phyloP scores from a whole-genome alignment of 2,888 invertebrate species.

The Heliconius cydno region DNA sequence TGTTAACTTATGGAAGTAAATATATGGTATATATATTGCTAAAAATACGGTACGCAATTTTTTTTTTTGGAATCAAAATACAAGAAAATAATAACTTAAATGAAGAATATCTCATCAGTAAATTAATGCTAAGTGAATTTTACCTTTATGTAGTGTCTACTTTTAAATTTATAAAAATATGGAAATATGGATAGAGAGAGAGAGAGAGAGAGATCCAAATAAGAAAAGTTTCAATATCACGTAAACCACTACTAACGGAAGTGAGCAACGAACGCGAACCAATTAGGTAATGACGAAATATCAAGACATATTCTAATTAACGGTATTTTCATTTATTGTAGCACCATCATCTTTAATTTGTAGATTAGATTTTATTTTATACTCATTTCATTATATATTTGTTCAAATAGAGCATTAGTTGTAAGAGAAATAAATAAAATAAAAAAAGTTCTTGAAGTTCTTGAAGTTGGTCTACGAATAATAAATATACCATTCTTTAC shows the following conservation, averaged over 20 bases:
- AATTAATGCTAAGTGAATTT: not conserved
- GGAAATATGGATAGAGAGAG: too few relatives aligned
- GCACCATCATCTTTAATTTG: constrained; percentile 1
- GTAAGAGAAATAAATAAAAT: not conserved
- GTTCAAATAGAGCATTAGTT: not conserved
- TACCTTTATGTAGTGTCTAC: not conserved
- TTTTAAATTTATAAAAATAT: not conserved
- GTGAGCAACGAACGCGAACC: too few relatives aligned
- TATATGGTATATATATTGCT: too few relatives aligned
- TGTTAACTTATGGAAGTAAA: not conserved
- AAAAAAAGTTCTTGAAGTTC: too few relatives aligned
- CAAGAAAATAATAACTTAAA: not conserved
- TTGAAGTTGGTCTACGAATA: not conserved
- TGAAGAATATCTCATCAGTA: too few relatives aligned
- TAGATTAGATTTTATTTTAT: constrained; percentile 17
- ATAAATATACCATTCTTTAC: not conserved
- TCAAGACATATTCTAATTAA: not conserved
- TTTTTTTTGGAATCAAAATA: not conserved
- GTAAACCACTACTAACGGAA: too few relatives aligned
- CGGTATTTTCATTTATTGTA: constrained; percentile 16
- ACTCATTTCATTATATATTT: constrained; percentile 14
- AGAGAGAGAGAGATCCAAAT: too few relatives aligned
- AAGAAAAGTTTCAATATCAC: too few relatives aligned
- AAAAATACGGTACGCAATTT: not conserved
- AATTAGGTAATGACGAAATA: not conserved